Evolutionary conservation across 2,888 invertebrate species (phyloP).

Genomic region (Drosophila neutralis): DNA sequence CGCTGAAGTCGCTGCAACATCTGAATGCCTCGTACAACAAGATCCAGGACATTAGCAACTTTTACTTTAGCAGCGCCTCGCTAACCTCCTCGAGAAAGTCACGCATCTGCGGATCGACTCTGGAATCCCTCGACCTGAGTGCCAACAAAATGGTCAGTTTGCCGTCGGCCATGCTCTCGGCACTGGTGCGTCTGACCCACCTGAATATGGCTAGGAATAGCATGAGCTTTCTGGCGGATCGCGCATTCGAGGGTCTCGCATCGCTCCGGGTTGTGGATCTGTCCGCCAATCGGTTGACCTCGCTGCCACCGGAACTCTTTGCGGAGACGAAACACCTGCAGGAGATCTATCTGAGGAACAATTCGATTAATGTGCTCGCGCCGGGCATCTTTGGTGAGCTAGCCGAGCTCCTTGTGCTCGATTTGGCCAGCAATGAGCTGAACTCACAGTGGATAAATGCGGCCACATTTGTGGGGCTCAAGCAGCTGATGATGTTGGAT

Average conservation of each 20-base stretch:
- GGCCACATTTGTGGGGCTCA: slow-evolving; percentile 93
- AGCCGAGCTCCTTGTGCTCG: slow-evolving; percentile 91
- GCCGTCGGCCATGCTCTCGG: slow-evolving; percentile 92
- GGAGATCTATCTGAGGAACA: slow-evolving; percentile 95
- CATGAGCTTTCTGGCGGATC: slow-evolving; percentile 94
- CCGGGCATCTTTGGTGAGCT: slow-evolving; percentile 93
- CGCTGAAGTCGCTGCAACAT: slow-evolving; percentile 91
- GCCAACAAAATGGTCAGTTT: slow-evolving; percentile 93
- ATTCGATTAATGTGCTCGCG: slow-evolving; percentile 94
- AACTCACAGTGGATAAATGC: slow-evolving; percentile 94
- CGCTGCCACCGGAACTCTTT: slow-evolving; percentile 94
- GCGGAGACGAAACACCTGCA: slow-evolving; percentile 92
- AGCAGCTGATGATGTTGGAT: slow-evolving; percentile 93
- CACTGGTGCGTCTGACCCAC: slow-evolving; percentile 90
- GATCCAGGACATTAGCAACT: slow-evolving; percentile 93
- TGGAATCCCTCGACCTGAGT: slow-evolving; percentile 92
- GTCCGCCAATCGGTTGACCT: slow-evolving; percentile 94
- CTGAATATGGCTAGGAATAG: slow-evolving; percentile 94
- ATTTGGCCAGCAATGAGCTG: slow-evolving; percentile 93
- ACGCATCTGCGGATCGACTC: slow-evolving; percentile 87
- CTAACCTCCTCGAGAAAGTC: slow-evolving; percentile 83
- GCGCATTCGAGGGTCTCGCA: slow-evolving; percentile 92
- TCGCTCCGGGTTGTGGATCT: slow-evolving; percentile 93
- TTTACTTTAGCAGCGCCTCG: slow-evolving; percentile 92
- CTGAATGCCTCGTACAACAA: slow-evolving; percentile 95